Base-by-base conservation (phyloP, 1,140 invertebrate species). In the Trichoplusia ni region DNA sequence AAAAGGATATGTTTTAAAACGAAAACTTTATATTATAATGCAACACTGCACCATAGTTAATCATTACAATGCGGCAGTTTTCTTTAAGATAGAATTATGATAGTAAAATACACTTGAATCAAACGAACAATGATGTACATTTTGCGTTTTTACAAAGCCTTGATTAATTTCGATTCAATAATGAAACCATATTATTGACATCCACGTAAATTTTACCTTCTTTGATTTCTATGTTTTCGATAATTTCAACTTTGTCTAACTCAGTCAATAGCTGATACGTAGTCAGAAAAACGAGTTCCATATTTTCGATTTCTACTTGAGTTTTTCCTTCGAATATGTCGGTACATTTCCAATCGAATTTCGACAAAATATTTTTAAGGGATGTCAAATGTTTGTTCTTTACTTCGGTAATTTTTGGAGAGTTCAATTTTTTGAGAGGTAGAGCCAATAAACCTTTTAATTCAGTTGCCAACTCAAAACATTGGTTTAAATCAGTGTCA, bases 311-410 rank as follows among this genome's bases (percentile, higher is more conserved):
- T 64, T 73, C 56, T 37, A 63, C 18, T 18, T 9, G 40, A 37
- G 40, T 69, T 21, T 46, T 69, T 19, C 53, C 58, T 35, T 67
- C 49, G 35, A 47, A 64, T 19, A 25, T 13, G 14, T 75, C 73
- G 1, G 64, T 66, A 46, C 69, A 71, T 44, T 69, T 38, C 68
- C 74, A 77, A 71, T 77, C 71, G 58, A 67, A 77, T 61, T 74
- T 67, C 0, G 53, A 64, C 8, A 77, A 35, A 2, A 64, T 64
- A 18, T 13, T 19, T 69, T 60, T 69, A 33, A 77, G 51, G 4
- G 23, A 27, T 13, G 21, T 49, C 3, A 66, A 58, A 37, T 44
- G 61, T 33, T 71, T 31, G 2, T 16, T 40, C 66, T 71, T 71
- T 16, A 14, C 29, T 35, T 58, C 44, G 2, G 27, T 38, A 21